A percentile compares a stretch with the other conserved stretches of the same genome.
Evolutionary conservation across 2,888 invertebrate species (phyloP).

Genomic region (Caenorhabditis imperialis): DNA sequence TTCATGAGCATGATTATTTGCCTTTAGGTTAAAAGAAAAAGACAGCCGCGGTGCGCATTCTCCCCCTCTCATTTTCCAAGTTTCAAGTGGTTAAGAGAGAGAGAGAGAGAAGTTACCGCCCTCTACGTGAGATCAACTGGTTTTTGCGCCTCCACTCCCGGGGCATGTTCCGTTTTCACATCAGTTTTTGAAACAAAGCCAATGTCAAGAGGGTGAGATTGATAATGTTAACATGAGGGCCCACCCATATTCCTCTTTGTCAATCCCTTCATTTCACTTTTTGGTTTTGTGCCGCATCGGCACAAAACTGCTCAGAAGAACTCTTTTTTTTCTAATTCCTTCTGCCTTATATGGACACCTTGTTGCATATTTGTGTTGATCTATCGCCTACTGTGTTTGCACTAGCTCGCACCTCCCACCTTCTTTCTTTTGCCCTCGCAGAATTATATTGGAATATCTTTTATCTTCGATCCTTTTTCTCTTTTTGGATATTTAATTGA

Average conservation of each 20-base stretch:
- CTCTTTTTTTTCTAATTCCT: constrained; percentile 14
- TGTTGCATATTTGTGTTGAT: too few relatives aligned
- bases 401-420: too few relatives aligned
- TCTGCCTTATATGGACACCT: constrained; percentile 38
- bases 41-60: neutral
- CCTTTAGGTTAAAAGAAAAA: constrained; percentile 46
- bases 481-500: too few relatives aligned
- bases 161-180: too few relatives aligned
- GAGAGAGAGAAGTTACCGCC: neutral
- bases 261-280: neutral
- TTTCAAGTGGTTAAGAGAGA: constrained; percentile 44
- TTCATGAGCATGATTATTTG: constrained; percentile 45
- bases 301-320: too few relatives aligned
- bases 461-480: too few relatives aligned
- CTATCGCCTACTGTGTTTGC: too few relatives aligned
- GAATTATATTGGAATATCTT: too few relatives aligned
- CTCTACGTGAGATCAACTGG: constrained; percentile 7
- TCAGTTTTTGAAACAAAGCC: too few relatives aligned
- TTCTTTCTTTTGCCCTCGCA: too few relatives aligned
- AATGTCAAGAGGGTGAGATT: constrained; percentile 30
- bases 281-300: too few relatives aligned
- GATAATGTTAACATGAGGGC: constrained; percentile 47
- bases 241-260: constrained; percentile 17
- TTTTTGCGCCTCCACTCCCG: constrained; percentile 3
- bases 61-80: constrained; percentile 26